phyloP scores from a whole-genome alignment of 2,797 vertebrate species.

The Channallabes apus region DNA sequence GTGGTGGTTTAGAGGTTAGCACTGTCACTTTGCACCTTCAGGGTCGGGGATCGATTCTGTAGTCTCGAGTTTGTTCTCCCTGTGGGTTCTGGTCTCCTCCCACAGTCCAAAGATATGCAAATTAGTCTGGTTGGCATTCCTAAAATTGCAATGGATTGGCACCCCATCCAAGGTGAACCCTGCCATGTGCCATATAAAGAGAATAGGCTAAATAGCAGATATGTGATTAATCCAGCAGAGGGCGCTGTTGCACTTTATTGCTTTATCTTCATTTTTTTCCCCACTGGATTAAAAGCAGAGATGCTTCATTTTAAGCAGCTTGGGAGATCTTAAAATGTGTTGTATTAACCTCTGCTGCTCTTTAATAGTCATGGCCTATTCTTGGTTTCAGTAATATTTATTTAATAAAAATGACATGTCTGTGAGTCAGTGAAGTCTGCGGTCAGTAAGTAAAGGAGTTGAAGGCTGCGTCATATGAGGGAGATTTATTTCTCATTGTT shows the following conservation, averaged over 20 bases:
- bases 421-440: neutral
- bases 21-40: no score
- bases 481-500: conserved; percentile 11
- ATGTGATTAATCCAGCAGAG: conserved; percentile 35
- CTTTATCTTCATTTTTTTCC: neutral
- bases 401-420: neutral
- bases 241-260: conserved; percentile 38
- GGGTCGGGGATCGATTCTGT: no score
- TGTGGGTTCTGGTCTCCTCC: no score
- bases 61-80: no score
- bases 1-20: no score
- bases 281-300: neutral
- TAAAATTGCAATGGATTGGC: no score
- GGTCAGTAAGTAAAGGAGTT: neutral
- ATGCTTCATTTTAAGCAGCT: neutral
- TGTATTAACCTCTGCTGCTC: conserved; percentile 11
- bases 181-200: no score
- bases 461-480: neutral
- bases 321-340: neutral
- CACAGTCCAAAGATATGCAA: no score
- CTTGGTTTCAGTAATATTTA: neutral
- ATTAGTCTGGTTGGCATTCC: no score
- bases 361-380: neutral
- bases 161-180: no score
- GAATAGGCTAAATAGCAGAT: neutral